A percentile compares a stretch with the other conserved stretches of the same genome.
Conservation (phyloP, 2,797 vertebrate species). For the Buphagus erythrorhynchus region DNA sequence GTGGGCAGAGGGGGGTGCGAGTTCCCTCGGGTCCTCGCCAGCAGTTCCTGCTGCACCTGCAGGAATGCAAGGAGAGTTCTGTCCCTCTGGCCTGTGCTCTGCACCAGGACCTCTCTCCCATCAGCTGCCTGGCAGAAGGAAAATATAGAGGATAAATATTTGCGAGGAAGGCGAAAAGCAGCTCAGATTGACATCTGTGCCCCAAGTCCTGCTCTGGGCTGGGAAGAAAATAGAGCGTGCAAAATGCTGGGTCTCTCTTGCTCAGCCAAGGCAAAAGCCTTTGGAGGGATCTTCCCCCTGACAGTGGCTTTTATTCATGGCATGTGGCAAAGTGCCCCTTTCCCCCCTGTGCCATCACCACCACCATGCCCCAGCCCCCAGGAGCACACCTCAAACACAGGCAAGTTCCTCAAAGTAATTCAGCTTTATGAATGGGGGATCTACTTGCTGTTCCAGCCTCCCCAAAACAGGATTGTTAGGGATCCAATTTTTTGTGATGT, state of each 20-base stretch:
- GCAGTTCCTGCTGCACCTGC: background rate
- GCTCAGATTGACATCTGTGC: background rate
- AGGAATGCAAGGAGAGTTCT: background rate
- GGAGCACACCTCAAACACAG: background rate
- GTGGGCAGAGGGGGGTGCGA: background rate
- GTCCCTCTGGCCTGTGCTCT: background rate
- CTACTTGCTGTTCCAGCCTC: background rate
- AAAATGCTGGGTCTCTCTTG: background rate
- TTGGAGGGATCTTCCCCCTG: background rate
- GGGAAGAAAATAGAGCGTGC: background rate
- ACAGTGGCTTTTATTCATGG: background rate
- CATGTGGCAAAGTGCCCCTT: background rate
- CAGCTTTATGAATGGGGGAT: background rate
- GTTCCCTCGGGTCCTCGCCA: no score
- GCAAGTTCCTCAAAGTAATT: background rate
- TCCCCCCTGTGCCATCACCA: background rate
- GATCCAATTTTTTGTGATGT: background rate
- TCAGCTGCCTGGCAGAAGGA: background rate
- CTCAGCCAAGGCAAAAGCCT: background rate
- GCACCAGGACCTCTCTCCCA: background rate
- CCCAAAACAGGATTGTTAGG: background rate
- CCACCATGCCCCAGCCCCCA: accelerated
- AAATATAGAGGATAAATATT: accelerated
- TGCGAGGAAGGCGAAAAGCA: background rate
- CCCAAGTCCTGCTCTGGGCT: background rate